These are phyloP conservation scores for Hormaphis cornu DNA, from an alignment of 1,140 invertebrate species.

Conservation along the genomic window DNA sequence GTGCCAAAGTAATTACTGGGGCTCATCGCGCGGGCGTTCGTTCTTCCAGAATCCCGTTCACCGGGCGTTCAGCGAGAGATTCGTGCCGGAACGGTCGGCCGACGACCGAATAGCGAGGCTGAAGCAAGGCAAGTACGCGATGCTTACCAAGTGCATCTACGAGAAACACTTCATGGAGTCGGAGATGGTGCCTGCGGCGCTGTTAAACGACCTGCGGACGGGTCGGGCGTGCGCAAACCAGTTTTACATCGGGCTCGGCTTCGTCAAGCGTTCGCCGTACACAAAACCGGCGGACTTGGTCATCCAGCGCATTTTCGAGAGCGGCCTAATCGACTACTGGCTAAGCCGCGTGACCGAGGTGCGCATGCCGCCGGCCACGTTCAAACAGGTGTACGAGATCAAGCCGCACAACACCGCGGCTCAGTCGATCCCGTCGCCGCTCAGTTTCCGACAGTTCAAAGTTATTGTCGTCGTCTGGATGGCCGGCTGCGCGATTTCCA, in stretches of 20 bases:
- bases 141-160: slow-evolving; percentile 23
- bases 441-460: background rate
- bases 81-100: background rate
- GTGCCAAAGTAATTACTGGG: too few species aligned
- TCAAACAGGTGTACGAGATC: slow-evolving; percentile 24
- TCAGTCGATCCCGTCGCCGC: background rate
- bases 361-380: slow-evolving; percentile 4
- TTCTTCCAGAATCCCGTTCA: slow-evolving; percentile 13
- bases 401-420: background rate
- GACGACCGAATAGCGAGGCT: background rate
- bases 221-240: background rate
- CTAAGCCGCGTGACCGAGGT: slow-evolving; percentile 6
- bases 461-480: background rate
- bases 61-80: slow-evolving; percentile 8
- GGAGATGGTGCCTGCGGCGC: background rate
- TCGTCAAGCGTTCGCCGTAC: slow-evolving; percentile 14
- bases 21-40: background rate
- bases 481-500: background rate
- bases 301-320: slow-evolving; percentile 4
- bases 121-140: background rate
- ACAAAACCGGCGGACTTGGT: background rate
- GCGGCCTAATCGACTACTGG: slow-evolving; percentile 29
- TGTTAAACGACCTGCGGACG: slow-evolving; percentile 25
- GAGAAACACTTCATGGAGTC: slow-evolving; percentile 30
- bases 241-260: slow-evolving; percentile 20